phyloP scores from a whole-genome alignment of 2,797 vertebrate genomes.

The Mycteria americana region DNA sequence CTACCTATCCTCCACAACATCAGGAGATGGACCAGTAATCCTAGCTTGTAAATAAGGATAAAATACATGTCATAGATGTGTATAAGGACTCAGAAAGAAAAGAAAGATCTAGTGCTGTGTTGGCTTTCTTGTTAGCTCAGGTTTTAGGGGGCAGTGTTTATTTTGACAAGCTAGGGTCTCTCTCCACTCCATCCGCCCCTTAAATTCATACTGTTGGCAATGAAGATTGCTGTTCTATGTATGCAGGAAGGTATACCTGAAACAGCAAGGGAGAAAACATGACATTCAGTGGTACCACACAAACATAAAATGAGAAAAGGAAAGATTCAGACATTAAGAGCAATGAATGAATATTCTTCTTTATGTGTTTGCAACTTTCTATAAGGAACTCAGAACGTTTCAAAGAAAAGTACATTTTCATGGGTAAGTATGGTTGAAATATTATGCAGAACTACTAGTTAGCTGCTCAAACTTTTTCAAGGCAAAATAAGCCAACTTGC shows the following conservation, averaged over 20 bases:
- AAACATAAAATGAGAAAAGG: background rate
- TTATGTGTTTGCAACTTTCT: background rate
- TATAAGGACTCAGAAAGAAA: background rate
- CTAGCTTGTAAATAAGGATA: background rate
- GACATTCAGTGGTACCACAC: background rate
- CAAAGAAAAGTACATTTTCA: background rate
- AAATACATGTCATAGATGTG: background rate
- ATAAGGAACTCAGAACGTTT: background rate
- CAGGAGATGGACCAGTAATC: background rate
- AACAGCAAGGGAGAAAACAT: background rate
- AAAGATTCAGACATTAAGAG: background rate
- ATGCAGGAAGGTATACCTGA: background rate
- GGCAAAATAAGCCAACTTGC: background rate
- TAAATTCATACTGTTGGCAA: background rate
- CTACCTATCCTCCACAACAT: background rate
- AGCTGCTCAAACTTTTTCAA: background rate
- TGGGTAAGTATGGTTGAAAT: background rate
- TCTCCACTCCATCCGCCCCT: background rate
- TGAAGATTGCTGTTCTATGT: background rate
- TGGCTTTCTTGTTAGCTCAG: background rate
- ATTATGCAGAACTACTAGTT: background rate
- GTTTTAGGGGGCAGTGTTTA: background rate
- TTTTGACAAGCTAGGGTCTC: slow-evolving; percentile 14
- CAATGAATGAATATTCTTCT: background rate
- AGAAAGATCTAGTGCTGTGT: background rate